Conservation (phyloP, 2,113 vertebrate genomes). For the human (Homo sapiens) region GRCh38 chr14:51934501-51935000, state of each 20-base stretch:
- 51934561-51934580: background rate
- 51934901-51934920: conserved; percentile 15
- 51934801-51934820: conserved; percentile 14
- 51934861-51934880: background rate
- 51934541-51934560: background rate
- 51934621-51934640: background rate
- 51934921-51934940: conserved; percentile 19
- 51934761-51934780: background rate
- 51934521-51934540: background rate
- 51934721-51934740: background rate
- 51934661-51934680: accelerated
- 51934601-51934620: background rate
- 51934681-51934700: background rate
- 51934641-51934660: background rate
- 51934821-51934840: background rate
- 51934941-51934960: background rate
- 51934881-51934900: conserved; percentile 10
- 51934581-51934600: background rate
- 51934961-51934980: conserved; percentile 15
- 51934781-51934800: background rate
- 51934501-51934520: background rate
- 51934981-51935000: background rate
- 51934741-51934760: background rate
- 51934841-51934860: conserved; percentile 34
- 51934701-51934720: background rate